Conservation (phyloP, 2,113 vertebrate species). For the Carollia perspicillata region DNA sequence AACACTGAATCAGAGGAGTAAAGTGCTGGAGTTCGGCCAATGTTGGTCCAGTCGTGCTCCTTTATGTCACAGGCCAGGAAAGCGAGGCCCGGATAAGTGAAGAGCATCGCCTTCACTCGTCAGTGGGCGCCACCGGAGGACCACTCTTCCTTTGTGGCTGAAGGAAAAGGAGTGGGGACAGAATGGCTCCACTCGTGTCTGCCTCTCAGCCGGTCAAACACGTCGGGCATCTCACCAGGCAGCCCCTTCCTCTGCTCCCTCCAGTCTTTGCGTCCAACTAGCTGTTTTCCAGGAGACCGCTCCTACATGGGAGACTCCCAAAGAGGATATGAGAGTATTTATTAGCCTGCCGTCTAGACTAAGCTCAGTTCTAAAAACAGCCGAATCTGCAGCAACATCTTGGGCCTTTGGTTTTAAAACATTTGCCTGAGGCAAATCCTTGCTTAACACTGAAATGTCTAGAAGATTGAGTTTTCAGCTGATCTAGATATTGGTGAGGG, state of each 20-base stretch:
- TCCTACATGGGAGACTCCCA: not conserved
- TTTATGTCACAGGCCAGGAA: not conserved
- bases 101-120: not conserved
- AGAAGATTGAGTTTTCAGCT: not conserved
- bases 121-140: not conserved
- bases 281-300: not conserved
- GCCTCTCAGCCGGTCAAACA: not conserved
- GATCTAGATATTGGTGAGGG: not conserved
- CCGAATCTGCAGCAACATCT: not conserved
- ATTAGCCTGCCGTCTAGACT: not conserved
- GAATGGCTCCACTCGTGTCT: not conserved
- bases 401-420: slow-evolving; percentile 5
- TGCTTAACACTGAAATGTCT: not conserved
- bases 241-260: not conserved
- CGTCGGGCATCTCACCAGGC: not conserved
- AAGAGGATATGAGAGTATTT: not conserved
- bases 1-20: not conserved
- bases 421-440: not conserved
- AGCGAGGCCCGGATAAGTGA: not conserved
- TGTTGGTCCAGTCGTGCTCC: not conserved
- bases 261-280: not conserved
- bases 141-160: not conserved
- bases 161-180: not conserved
- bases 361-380: not conserved
- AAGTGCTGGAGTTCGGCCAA: not conserved